phyloP scores from a whole-genome alignment of 2,797 vertebrate species.

The Enteromius mattozi region DNA sequence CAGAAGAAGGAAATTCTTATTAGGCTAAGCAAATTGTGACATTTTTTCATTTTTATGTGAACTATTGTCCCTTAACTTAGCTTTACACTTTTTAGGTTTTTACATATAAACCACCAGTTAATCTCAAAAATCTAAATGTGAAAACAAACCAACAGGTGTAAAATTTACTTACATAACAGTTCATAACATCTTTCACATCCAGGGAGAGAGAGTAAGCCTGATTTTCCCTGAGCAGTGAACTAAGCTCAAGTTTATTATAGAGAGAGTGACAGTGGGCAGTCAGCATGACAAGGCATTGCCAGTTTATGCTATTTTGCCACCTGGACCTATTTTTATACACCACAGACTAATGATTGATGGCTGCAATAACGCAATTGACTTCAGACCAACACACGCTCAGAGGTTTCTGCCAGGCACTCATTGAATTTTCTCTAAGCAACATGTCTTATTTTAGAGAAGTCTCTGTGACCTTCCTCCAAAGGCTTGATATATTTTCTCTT shows the following conservation, averaged over 20 bases:
- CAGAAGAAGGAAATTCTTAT: not conserved
- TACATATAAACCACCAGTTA: not conserved
- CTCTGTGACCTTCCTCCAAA: not conserved
- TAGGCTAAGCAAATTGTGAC: not conserved
- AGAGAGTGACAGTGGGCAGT: not conserved
- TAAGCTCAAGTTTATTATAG: not conserved
- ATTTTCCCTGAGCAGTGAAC: not conserved
- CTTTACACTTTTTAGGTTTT: not conserved
- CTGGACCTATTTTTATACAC: constrained; percentile 27
- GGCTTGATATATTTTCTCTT: not conserved
- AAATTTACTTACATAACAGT: not conserved
- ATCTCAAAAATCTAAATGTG: not conserved
- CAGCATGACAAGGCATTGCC: not conserved
- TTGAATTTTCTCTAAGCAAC: not conserved
- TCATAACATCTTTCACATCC: not conserved
- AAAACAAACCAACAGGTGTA: not conserved
- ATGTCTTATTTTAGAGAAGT: constrained; percentile 1
- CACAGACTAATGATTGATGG: constrained; percentile 8
- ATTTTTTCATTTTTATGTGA: too few species aligned
- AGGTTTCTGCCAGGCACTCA: not conserved
- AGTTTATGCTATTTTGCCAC: not conserved
- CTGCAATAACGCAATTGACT: constrained; percentile 2
- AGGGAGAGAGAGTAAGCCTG: not conserved
- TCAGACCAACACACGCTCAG: not conserved
- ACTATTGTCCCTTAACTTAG: not conserved